A percentile compares a stretch with the other conserved stretches of the same genome.
Evolutionary conservation across 2,113 vertebrate genomes (phyloP).

Genomic region (Capra hircus): DNA sequence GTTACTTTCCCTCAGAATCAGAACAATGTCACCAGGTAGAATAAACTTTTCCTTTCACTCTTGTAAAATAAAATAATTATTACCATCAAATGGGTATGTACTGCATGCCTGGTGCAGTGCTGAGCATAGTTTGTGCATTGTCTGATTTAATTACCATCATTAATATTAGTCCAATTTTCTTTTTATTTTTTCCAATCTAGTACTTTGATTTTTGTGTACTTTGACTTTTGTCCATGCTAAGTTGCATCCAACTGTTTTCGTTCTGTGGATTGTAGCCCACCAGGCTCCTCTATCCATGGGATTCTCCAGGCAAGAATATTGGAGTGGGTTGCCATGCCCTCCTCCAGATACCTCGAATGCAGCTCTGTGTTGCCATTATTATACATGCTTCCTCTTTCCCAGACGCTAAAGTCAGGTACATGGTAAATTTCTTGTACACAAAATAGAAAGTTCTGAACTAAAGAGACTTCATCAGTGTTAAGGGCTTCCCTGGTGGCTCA

Average conservation of each 20-base stretch:
- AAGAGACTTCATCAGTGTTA: constrained; percentile 90
- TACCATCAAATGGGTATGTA: not conserved
- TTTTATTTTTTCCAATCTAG: not conserved
- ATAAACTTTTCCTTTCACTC: not conserved
- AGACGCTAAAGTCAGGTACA: constrained; percentile 95
- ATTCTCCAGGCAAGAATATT: not conserved
- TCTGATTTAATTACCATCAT: not conserved
- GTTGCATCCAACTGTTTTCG: not conserved
- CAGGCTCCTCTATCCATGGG: not conserved
- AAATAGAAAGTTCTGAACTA: constrained; percentile 97
- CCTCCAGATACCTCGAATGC: constrained; percentile 91
- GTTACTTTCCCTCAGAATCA: not conserved
- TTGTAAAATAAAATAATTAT: not conserved
- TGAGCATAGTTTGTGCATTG: not conserved
- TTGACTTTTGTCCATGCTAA: not conserved
- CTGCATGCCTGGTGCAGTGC: not conserved
- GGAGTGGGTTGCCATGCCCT: not conserved
- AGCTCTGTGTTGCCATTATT: constrained; percentile 97
- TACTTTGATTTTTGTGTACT: not conserved
- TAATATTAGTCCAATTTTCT: not conserved
- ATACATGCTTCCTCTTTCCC: constrained; percentile 97
- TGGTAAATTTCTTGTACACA: constrained; percentile 95
- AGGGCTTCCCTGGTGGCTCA: not conserved
- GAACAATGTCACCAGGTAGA: not conserved
- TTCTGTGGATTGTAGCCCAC: not conserved